Base-by-base conservation (phyloP, 2,888 invertebrate genomes). In the Eupithecia inturbata region DNA sequence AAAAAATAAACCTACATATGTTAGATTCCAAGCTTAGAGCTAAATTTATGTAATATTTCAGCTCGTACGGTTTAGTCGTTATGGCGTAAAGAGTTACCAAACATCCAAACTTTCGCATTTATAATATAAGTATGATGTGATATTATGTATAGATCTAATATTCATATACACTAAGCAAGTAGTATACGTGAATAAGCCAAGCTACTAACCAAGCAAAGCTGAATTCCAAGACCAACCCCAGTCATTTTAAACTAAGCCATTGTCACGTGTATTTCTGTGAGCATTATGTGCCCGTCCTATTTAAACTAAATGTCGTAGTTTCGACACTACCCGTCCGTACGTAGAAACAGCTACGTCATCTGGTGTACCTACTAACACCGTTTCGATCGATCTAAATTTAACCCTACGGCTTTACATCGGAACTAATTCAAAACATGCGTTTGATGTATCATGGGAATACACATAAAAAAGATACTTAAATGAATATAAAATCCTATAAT, bases 181-280 rank as follows among this genome's bases (percentile, higher is more conserved):
- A 41, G 41, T 16, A 16, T 41, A 3, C 16, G n/a, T 19, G n/a
- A 45, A 45, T 45, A 19, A 1, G n/a, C 19, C 19, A n/a, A 9
- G 45, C 7, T 45, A 19, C n/a, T 9, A 45, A 45, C 3, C 7
- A n/a, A 45, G 0, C 45, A 45, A 9, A 45, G 7, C 39, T 36
- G 12, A 12, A 39, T 39, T 12, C 12, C 14, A 39, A 12, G 3
- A 45, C 5, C 45, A 22, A 53, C 49, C 49, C 49, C n/a, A n/a
- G 19, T 53, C 57, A 14, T 57, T 57, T 57, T 26, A 36, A 66
- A 66, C 66, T 60, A 68, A 68, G 67, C 68, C 67, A 76, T 71
- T 77, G 76, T 72, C 71, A 77, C 39, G 69, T 67, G 73, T 77
- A 79, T 80, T 78, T 79, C 71, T 57, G 73, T 71, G 68, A 67